Conservation (phyloP, 2,113 vertebrate species). For the Eubucco bourcierii region DNA sequence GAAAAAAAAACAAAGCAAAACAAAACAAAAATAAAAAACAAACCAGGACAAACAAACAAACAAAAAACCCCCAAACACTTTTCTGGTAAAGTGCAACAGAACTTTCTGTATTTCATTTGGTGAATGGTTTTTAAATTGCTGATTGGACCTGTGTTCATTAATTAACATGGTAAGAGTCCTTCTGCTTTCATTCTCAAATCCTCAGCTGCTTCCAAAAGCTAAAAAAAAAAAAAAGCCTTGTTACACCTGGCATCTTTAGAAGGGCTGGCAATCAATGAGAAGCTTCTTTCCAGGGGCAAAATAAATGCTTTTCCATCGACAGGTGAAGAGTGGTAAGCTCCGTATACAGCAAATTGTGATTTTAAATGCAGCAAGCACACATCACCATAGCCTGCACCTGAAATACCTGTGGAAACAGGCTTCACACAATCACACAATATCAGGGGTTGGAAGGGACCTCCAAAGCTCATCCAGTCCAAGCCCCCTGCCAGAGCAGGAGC, state of each 20-base stretch:
- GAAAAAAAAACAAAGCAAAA: no score
- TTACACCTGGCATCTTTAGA: background rate
- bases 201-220: constrained; percentile 28
- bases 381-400: background rate
- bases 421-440: background rate
- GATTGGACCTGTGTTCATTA: background rate
- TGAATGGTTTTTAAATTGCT: constrained; percentile 44
- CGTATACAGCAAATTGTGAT: background rate
- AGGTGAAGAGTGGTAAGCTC: background rate
- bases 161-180: constrained; percentile 3
- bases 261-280: background rate
- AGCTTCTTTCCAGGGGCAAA: background rate
- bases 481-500: no score
- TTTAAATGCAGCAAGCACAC: background rate
- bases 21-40: no score
- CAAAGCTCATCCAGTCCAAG: no score
- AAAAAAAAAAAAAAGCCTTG: background rate
- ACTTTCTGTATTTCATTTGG: constrained; percentile 52
- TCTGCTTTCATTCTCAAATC: constrained; percentile 32
- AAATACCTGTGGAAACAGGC: background rate
- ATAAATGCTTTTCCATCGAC: background rate
- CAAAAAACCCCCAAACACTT: background rate
- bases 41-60: no score
- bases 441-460: no score
- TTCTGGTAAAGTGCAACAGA: constrained; percentile 50